Base-by-base conservation (phyloP, 2,888 invertebrate genomes). In the Lingula anatina region DNA sequence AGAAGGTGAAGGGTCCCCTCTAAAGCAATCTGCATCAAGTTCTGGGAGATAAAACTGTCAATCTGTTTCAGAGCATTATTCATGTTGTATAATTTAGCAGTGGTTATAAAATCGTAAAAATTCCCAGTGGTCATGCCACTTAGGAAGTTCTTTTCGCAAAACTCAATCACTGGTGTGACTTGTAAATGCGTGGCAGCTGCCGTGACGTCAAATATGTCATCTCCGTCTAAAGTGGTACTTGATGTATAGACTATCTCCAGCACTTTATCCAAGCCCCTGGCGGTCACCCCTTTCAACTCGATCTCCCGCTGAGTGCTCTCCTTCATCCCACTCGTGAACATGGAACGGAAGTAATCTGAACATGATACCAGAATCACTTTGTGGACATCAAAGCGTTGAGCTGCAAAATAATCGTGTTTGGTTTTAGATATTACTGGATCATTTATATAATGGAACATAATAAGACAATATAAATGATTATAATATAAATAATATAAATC, bases 241-340 rank as follows among this genome's bases (percentile, higher is more conserved):
- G 76, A 76, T n/a, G 75, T 75, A 56, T 76, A 76, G 44, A 76
- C 69, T 12, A 76, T 68, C 48, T 76, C 75, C 5, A 76, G 59
- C 2, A 73, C 72, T 54, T 76, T 76, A 54, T 76, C 74, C 36
- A 76, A 62, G 1, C 76, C 76, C 50, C 74, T 76, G 47, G 69
- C 66, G 2, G 75, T 73, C 24, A 76, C 71, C 7, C 76, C 76
- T 53, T 75, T 75, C 47, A 76, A 56, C 55, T 76, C 76, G 23
- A 76, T 75, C 57, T 76, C 75, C 38, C 63, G 57, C 56, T 75
- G 74, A 38, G 61, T 70, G 56, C 73, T 69, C 53, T 76, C 76
- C 38, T 73, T 65, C 76, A 76, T 76, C 2, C 76, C 76, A 45
- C 73, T 72, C 4, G 75, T 76, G 57, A 76, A 76, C 76, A 76